Base-by-base conservation (phyloP, 2,888 invertebrate species). In the Dexiosoma caninum region DNA sequence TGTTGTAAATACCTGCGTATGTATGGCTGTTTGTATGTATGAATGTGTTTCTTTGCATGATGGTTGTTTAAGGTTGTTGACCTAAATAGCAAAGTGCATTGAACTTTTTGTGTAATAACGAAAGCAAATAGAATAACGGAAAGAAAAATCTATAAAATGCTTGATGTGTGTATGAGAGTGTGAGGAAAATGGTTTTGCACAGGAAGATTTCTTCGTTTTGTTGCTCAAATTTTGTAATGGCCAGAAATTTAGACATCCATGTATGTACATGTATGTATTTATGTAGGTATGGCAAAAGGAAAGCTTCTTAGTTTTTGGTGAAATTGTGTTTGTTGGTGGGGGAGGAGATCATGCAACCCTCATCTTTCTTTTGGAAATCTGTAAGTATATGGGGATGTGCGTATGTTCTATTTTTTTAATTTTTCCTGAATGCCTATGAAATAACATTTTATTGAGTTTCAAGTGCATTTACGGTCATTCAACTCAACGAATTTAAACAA, bases 41-140 rank as follows among this genome's bases (percentile, higher is more conserved):
- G n/a, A n/a, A n/a, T n/a, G n/a, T n/a, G n/a, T 60, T 53, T 8
- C 62, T 75, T 75, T 37, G 46, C 57, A 53, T 64, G 53, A 59
- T 71, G 70, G 30, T 51, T 78, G 55, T 57, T 81, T 82, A 85
- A 89, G 89, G 89, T 89, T 90, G 88, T 89, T 89, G 89, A 88
- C 89, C 88, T 77, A 89, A 89, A 87, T 90, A 85, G 86, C 86
- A 86, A 85, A 85, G 90, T 88, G 88, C 89, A 87, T 86, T 89
- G 90, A 90, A 89, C 90, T 87, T 84, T 84, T 85, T 84, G 83
- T 81, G 53, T 64, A 69, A 53, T 51, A 40, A n/a, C 12, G 67
- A 53, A 55, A 44, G 37, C 44, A 35, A 19, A 51, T 9, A 27
- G 19, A 42, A 53, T 32, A 27, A n/a, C n/a, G 16, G 6, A 30